phyloP scores from a whole-genome alignment of 2,113 vertebrate species.

The Dasyprocta punctata region DNA sequence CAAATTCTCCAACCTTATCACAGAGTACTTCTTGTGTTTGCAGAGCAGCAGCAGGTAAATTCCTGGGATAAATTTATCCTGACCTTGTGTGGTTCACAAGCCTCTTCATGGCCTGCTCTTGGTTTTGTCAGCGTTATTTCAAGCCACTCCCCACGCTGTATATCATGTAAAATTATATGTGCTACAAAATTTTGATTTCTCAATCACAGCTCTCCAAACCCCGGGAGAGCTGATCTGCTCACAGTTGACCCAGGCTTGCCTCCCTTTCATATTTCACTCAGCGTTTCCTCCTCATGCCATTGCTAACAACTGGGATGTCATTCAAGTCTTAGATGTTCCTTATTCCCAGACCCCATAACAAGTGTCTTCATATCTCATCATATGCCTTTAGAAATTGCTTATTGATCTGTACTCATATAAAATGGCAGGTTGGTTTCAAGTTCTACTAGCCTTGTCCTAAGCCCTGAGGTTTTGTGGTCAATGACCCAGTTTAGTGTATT shows the following conservation, averaged over 20 bases:
- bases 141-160: fast-evolving
- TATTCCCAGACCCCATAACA: not conserved
- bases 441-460: not conserved
- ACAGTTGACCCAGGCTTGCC: fast-evolving
- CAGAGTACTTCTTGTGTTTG: not conserved
- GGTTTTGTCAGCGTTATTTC: not conserved
- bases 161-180: not conserved
- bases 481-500: fast-evolving
- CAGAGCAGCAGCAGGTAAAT: not conserved
- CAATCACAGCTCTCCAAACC: not conserved
- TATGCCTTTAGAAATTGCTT: not conserved
- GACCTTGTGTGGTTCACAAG: not conserved
- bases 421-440: not conserved
- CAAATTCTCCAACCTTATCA: not conserved
- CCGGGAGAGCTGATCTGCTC: fast-evolving
- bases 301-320: fast-evolving
- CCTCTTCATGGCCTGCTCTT: not conserved
- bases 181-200: not conserved
- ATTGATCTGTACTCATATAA: not conserved
- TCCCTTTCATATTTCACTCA: fast-evolving
- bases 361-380: not conserved
- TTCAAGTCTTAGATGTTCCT: not conserved
- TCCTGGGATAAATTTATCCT: not conserved
- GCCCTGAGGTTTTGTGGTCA: fast-evolving
- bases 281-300: not conserved